Evolutionary conservation across 1,140 invertebrate species (phyloP).

Genomic region (Anastrepha obliqua): DNA sequence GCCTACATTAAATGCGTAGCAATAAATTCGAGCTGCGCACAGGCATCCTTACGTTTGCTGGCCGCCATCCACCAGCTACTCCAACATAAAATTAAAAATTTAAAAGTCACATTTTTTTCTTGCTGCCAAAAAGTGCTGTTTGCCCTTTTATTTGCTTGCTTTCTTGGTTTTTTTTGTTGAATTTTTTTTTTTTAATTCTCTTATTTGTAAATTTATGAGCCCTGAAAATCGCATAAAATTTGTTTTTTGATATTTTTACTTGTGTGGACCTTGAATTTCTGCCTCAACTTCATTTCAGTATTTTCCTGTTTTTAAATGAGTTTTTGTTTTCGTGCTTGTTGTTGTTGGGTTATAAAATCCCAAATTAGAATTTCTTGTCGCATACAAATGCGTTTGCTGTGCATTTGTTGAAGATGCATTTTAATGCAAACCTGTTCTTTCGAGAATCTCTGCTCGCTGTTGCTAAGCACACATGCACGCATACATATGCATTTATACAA

Average conservation of each 20-base stretch:
- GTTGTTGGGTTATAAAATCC: conserved; percentile 15
- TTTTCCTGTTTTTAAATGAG: not conserved
- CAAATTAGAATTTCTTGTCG: conserved; percentile 28
- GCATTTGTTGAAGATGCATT: not conserved
- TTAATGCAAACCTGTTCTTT: not conserved
- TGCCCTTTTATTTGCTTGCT: not conserved
- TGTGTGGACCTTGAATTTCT: conserved; percentile 14
- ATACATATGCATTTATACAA: not conserved
- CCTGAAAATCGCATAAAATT: conserved; percentile 34
- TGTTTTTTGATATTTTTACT: not conserved
- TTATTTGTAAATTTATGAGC: conserved; percentile 27
- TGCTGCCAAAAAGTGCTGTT: conserved; percentile 14
- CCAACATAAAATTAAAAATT: conserved; percentile 9
- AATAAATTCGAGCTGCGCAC: not conserved
- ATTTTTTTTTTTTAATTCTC: not conserved
- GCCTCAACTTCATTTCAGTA: not conserved
- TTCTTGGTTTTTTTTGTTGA: not conserved
- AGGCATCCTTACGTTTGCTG: not conserved
- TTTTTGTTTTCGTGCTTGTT: not conserved
- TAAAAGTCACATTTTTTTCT: not conserved
- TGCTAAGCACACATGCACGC: not conserved
- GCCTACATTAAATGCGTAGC: conserved; percentile 4
- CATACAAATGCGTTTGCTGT: not conserved
- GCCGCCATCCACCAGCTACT: not conserved
- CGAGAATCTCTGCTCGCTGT: not conserved